phyloP scores from a whole-genome alignment of 2,888 invertebrate species.

The Teleogryllus oceanicus region DNA sequence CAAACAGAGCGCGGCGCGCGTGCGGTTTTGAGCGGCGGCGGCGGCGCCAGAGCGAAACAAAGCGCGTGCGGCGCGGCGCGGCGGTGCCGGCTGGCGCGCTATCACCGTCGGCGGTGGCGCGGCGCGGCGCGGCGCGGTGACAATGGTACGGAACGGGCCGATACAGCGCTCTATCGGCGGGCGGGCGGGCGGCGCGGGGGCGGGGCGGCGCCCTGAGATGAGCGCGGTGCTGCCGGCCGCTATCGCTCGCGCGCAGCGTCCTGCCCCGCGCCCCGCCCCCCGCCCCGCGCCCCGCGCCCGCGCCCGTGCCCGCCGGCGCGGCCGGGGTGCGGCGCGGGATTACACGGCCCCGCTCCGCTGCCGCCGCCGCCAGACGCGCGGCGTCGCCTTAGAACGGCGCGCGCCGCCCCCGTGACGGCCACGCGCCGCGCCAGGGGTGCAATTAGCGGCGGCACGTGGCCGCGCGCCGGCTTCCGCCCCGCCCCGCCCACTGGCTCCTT shows the following conservation, averaged over 20 bases:
- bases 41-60: no score
- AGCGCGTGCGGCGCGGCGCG: no score
- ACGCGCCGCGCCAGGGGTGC: background rate
- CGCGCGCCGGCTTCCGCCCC: no score
- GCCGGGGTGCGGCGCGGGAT: constrained; percentile 47
- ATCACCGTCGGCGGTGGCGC: no score
- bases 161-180: background rate
- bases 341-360: background rate
- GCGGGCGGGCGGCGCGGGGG: background rate
- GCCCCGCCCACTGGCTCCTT: no score
- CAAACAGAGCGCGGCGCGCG: no score
- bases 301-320: constrained; percentile 31
- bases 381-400: background rate
- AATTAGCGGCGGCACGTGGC: no score
- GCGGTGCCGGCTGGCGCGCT: no score
- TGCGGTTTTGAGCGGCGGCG: no score
- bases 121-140: no score
- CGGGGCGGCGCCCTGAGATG: constrained; percentile 42
- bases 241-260: constrained; percentile 47
- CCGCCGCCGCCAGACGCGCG: constrained; percentile 34
- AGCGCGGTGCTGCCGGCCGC: constrained; percentile 45
- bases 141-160: no score
- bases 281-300: constrained; percentile 34
- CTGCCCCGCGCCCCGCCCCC: background rate
- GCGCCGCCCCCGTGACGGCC: background rate